These are phyloP conservation scores for Penelope pileata DNA, from an alignment of 2,113 vertebrate genomes.

Conservation along the genomic window DNA sequence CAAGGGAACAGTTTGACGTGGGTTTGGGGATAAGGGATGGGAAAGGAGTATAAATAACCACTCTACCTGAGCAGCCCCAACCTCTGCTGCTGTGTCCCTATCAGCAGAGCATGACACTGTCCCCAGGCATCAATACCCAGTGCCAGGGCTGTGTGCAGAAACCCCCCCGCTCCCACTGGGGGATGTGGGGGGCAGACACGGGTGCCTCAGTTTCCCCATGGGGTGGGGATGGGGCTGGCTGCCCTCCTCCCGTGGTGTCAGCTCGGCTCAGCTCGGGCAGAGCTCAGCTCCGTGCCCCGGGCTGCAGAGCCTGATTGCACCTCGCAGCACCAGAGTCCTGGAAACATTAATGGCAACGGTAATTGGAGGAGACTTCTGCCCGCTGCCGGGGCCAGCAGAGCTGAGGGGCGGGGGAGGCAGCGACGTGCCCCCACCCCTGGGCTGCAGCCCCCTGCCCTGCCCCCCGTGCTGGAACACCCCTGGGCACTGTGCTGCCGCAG, in stretches of 20 bases:
- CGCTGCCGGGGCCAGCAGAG: not conserved
- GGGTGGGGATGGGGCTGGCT: not conserved
- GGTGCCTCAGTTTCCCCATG: not conserved
- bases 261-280: not conserved
- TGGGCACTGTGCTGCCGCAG: not conserved
- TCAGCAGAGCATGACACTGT: not conserved
- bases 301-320: not conserved
- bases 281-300: accelerated
- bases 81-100: accelerated
- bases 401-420: no score
- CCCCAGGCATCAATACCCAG: no score
- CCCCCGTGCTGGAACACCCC: accelerated
- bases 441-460: not conserved
- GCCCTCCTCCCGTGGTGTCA: not conserved
- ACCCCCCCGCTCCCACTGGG: not conserved
- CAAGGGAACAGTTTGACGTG: not conserved
- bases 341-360: not conserved
- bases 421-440: not conserved
- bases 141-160: no score
- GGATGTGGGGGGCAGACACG: accelerated
- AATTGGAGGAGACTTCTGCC: constrained; percentile 22
- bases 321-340: accelerated
- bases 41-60: not conserved
- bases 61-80: not conserved
- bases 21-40: not conserved